phyloP scores from a whole-genome alignment of 2,113 vertebrate genomes.

The Mellivora capensis region DNA sequence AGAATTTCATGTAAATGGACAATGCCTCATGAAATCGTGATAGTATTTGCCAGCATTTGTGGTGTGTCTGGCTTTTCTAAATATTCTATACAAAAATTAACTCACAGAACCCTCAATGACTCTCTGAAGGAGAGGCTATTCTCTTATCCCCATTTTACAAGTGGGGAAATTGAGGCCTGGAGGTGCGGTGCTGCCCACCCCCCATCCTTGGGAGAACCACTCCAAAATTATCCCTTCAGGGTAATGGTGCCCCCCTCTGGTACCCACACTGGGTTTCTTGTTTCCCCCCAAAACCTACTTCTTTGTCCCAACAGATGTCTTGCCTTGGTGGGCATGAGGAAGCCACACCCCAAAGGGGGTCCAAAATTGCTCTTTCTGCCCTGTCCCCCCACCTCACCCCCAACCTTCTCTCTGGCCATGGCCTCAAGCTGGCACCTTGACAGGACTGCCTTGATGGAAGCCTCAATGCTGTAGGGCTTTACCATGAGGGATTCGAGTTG shows the following conservation, averaged over 20 bases:
- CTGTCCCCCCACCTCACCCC: background rate
- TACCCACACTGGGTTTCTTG: background rate
- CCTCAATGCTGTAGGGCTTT: background rate
- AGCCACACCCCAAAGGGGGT: background rate
- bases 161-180: background rate
- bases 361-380: background rate
- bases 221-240: background rate
- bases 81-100: background rate
- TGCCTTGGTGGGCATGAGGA: background rate
- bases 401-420: background rate
- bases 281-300: background rate
- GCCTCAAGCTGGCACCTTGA: background rate
- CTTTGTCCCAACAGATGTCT: background rate
- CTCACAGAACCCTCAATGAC: background rate
- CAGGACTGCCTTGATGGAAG: too few relatives aligned
- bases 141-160: background rate
- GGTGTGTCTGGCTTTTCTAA: background rate
- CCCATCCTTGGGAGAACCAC: background rate
- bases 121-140: background rate
- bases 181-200: fast-evolving
- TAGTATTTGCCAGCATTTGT: background rate
- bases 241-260: background rate
- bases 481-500: fast-evolving
- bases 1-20: background rate
- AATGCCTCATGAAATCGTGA: background rate